Base-by-base conservation (phyloP, 2,888 invertebrate species). In the Philonicus albiceps region DNA sequence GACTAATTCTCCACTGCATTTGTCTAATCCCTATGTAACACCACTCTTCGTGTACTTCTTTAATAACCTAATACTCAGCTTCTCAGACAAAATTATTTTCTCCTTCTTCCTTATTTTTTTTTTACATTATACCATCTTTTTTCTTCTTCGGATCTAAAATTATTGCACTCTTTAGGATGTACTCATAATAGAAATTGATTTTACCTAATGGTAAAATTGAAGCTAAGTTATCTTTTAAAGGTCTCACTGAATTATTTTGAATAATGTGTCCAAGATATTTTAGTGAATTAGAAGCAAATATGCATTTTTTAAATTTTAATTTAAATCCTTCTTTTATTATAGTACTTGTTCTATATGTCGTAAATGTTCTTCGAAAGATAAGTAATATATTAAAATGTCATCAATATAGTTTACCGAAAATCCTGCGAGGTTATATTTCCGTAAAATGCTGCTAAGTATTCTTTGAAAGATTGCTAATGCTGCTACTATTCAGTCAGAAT, bases 261-360 rank as follows among this genome's bases (percentile, higher is more conserved):
- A 89, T 88, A 43, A 87, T 88, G 86, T 88, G 88, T 11, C 88
- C 89, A 22, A 88, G 85, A 64, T 88, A 88, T 88, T 89, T 86
- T 64, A 88, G 85, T 19, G 31, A 30, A n/a, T 81, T 11, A 31
- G 27, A 22, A 40, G 84, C 84, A 72, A 84, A 88, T 13, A 73
- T 88, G 55, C 87, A 88, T 86, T 86, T 86, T 19, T 81, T 86
- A 37, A 88, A 86, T 87, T 88, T 89, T 40, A 89, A 75, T 74
- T 88, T 87, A 49, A 88, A 88, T 4, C 88, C 88, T 88, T 89
- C 88, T 72, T 78, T 87, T 78, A 34, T 73, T 86, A 88, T n/a
- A n/a, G n/a, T n/a, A n/a, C n/a, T n/a, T n/a, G n/a, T n/a, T n/a
- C n/a, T n/a, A n/a, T n/a, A n/a, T n/a, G n/a, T 37, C 34, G 11